Base-by-base conservation (phyloP, 2,113 vertebrate species). In the Coryphaenoides rupestris region DNA sequence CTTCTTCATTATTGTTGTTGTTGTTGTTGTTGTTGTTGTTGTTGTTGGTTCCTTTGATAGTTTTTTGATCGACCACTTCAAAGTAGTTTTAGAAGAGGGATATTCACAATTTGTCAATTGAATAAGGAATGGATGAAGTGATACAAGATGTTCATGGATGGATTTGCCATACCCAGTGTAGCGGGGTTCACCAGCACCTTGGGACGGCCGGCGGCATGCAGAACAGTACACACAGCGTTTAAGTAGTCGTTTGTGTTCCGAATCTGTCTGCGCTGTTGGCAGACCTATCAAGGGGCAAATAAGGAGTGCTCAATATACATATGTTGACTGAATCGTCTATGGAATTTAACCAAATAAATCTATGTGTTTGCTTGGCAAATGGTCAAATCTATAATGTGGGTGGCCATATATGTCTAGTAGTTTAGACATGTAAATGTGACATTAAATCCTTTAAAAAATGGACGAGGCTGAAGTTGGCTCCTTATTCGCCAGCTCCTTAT, bases 211-310 rank as follows among this genome's bases (percentile, higher is more conserved):
- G 6, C 12, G 49, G 26, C 59, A 22, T 19, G 49, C 2, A 71
- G 12, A 12, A 50, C 2, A 54, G 9, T 14, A 60, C 80, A 83
- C 2, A 61, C 60, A 50, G 74, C 74, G 53, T 80, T 83, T 10
- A 80, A 60, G 54, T 75, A 40, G 21, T 83, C 77, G 21, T 55
- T 67, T 10, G 0, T 9, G 33, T 19, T 58, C 2, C 59, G 46
- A 2, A 15, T 55, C 59, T 22, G 65, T 9, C 45, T 53, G 53
- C 68, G 53, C 54, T 83, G 80, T 19, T 77, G 73, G 45, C 80
- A 83, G 40, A 80, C 52, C 80, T 82, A 46, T 14, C 4, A 55
- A 55, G 2, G n/a, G 49, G 16, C 0, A 52, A 14, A 52, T 52
- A 52, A 52, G 49, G 5, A n/a, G 1, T 52, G n/a, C 7, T 52